Evolutionary conservation across 2,888 invertebrate species (phyloP).

Genomic region (Cyclophora albipunctata): DNA sequence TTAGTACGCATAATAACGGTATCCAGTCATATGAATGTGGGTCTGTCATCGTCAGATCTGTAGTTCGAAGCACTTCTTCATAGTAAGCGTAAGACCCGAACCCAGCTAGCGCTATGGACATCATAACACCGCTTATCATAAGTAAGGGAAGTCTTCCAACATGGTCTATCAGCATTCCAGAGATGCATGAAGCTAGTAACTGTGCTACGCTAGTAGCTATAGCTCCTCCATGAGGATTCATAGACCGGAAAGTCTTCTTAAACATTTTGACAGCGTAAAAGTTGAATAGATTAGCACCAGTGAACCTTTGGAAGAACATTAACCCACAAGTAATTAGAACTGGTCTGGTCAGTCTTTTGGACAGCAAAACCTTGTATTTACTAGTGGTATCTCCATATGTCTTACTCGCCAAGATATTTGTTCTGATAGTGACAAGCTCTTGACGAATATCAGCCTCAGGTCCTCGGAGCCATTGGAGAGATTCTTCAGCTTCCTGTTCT

Average conservation of each 20-base stretch:
- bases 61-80: slow-evolving; percentile 74
- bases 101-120: slow-evolving; percentile 88
- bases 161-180: slow-evolving; percentile 88
- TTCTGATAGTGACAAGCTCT: slow-evolving; percentile 81
- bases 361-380: slow-evolving; percentile 51
- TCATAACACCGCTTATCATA: slow-evolving; percentile 87
- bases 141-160: slow-evolving; percentile 89
- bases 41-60: slow-evolving; percentile 44
- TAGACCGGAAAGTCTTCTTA: slow-evolving; percentile 84
- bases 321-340: slow-evolving; percentile 87
- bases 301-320: slow-evolving; percentile 91
- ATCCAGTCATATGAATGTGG: slow-evolving; percentile 84
- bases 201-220: slow-evolving; percentile 90
- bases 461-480: slow-evolving; percentile 87
- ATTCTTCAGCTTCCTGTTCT: slow-evolving; percentile 82
- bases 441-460: slow-evolving; percentile 84
- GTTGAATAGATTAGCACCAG: slow-evolving; percentile 87
- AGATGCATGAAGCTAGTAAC: slow-evolving; percentile 85
- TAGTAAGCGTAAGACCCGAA: slow-evolving; percentile 91
- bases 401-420: slow-evolving; percentile 78
- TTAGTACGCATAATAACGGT: slow-evolving; percentile 86
- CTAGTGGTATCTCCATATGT: slow-evolving; percentile 48
- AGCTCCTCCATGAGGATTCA: slow-evolving; percentile 88
- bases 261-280: slow-evolving; percentile 92
- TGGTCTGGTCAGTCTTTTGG: slow-evolving; percentile 76